phyloP scores from a whole-genome alignment of 2,797 vertebrate species.

The Prionace glauca region DNA sequence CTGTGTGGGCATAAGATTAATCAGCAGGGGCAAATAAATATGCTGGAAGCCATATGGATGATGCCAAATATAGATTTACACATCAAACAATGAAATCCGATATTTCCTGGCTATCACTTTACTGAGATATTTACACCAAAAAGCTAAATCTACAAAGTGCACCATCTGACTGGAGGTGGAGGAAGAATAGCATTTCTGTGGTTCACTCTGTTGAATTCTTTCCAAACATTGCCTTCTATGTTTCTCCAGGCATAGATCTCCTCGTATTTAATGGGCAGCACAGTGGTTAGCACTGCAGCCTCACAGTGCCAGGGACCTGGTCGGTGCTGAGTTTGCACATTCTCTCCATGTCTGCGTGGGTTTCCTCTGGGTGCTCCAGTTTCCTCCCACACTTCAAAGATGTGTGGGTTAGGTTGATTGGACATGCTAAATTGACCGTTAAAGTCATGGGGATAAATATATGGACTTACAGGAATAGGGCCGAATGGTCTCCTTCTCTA shows the following conservation, averaged over 20 bases:
- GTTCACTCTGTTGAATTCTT: background rate
- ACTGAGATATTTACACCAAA: background rate
- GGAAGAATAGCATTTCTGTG: background rate
- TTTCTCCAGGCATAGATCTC: background rate
- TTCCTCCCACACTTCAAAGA: too few species aligned
- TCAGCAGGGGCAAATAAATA: background rate
- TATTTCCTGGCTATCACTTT: background rate
- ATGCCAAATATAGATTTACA: background rate
- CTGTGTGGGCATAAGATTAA: background rate
- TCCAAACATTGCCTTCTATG: background rate
- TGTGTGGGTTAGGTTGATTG: too few species aligned
- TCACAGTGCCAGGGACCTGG: too few species aligned
- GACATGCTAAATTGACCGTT: too few species aligned
- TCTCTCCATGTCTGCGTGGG: too few species aligned
- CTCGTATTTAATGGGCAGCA: background rate
- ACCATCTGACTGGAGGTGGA: background rate
- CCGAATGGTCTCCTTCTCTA: too few species aligned
- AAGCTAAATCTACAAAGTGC: background rate
- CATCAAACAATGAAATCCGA: background rate
- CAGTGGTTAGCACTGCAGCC: too few species aligned
- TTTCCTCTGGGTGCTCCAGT: too few species aligned
- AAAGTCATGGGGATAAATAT: too few species aligned
- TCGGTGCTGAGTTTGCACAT: too few species aligned
- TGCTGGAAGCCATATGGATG: background rate
- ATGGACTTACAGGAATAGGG: too few species aligned